phyloP scores from a whole-genome alignment of 2,113 vertebrate genomes.

The Ammodytes marinus region DNA sequence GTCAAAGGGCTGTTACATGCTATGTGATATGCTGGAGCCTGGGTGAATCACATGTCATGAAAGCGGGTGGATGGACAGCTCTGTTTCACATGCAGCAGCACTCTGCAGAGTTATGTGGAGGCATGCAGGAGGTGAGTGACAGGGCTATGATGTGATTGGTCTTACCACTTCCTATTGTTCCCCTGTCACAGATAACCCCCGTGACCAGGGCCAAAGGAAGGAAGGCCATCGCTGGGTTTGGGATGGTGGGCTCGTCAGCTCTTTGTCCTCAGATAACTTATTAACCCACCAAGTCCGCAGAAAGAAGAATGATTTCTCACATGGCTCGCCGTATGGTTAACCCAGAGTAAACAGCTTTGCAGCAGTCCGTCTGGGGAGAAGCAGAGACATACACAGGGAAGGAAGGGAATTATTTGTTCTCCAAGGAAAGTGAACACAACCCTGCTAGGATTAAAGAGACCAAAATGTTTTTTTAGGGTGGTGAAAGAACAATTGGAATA shows the following conservation, averaged over 20 bases:
- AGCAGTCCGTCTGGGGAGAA: constrained; percentile 45
- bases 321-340: constrained; percentile 77
- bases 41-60: constrained; percentile 48
- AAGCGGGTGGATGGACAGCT: constrained; percentile 48
- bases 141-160: constrained; percentile 60
- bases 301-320: constrained; percentile 77
- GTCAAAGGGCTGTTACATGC: constrained; percentile 40
- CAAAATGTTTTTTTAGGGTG: neutral
- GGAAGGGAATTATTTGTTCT: constrained; percentile 18
- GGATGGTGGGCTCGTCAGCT: constrained; percentile 69
- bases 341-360: constrained; percentile 78
- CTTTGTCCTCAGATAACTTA: constrained; percentile 85
- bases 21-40: constrained; percentile 47
- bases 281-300: constrained; percentile 80
- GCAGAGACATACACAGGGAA: constrained; percentile 25
- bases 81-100: constrained; percentile 38
- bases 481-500: neutral
- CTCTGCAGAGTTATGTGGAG: constrained; percentile 49
- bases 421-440: constrained; percentile 18
- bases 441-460: neutral
- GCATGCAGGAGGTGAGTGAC: constrained; percentile 74
- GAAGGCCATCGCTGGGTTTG: constrained; percentile 75
- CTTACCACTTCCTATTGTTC: constrained; percentile 82
- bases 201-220: constrained; percentile 74
- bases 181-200: constrained; percentile 81